phyloP scores from a whole-genome alignment of 2,888 invertebrate genomes.

The Theretra japonica region DNA sequence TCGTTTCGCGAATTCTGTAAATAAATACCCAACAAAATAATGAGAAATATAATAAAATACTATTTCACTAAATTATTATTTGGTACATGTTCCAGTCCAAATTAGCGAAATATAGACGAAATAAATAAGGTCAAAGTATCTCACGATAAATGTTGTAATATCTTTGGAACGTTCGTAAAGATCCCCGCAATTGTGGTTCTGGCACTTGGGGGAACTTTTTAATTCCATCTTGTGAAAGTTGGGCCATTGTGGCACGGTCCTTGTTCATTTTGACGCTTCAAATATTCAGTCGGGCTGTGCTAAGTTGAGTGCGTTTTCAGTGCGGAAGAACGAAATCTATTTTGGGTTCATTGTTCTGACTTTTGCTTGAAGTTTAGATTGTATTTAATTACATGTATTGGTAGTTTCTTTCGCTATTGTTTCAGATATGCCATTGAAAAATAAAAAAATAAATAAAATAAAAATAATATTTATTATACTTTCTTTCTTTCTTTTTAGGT shows the following conservation, averaged over 20 bases:
- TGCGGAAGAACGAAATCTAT: not conserved
- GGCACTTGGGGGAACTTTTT: constrained; percentile 23
- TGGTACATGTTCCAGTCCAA: too few species aligned
- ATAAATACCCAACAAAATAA: not conserved
- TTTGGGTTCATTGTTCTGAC: not conserved
- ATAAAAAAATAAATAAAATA: too few species aligned
- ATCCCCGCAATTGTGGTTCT: not conserved
- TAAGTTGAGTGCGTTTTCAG: not conserved
- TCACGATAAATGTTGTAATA: not conserved
- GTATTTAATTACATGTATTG: not conserved
- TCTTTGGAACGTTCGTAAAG: constrained; percentile 11
- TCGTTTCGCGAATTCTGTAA: not conserved
- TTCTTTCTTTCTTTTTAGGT: too few species aligned
- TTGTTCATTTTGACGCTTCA: constrained; percentile 9
- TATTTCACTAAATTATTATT: too few species aligned
- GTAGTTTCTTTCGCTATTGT: too few species aligned
- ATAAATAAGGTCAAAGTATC: not conserved
- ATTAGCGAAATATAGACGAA: too few species aligned
- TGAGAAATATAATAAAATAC: not conserved
- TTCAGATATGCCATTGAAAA: too few species aligned
- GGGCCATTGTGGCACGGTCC: constrained; percentile 2
- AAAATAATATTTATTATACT: too few species aligned
- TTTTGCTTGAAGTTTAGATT: not conserved
- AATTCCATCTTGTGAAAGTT: constrained; percentile 26
- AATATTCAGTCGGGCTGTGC: constrained; percentile 9